Percentiles rank a stretch among this genome's conserved stretches.
Conservation (phyloP, 2,888 invertebrate species). For the Dioctria rufipes region DNA sequence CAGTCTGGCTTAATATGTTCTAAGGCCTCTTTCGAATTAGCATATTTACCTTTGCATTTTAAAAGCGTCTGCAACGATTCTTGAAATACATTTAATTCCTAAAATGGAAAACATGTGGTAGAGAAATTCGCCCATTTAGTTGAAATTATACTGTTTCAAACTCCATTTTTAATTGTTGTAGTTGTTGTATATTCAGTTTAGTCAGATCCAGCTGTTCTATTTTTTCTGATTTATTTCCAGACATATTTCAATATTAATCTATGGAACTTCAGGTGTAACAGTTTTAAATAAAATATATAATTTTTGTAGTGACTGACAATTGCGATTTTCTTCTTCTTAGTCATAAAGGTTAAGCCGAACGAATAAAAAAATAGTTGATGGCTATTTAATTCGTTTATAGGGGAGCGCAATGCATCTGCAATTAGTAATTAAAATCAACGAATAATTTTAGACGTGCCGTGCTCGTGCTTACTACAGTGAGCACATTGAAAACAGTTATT, state of each 20-base stretch:
- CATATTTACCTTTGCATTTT: slow-evolving; percentile 91
- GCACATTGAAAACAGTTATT: too few species aligned
- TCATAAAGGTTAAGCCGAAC: too few species aligned
- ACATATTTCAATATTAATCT: slow-evolving; percentile 53
- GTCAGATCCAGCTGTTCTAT: slow-evolving; percentile 86
- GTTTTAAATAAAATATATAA: too few species aligned
- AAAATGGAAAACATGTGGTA: slow-evolving; percentile 63
- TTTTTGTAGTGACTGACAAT: too few species aligned
- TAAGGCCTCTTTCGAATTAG: slow-evolving; percentile 87
- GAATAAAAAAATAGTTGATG: too few species aligned
- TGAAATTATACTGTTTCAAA: slow-evolving; percentile 80
- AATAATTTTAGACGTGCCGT: too few species aligned
- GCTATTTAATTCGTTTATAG: too few species aligned
- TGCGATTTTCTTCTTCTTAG: too few species aligned
- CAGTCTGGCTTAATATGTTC: slow-evolving; percentile 84
- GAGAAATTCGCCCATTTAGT: slow-evolving; percentile 11
- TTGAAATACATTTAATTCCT: slow-evolving; percentile 91
- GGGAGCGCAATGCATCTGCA: too few species aligned
- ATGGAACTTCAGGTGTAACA: too few species aligned
- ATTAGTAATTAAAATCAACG: too few species aligned
- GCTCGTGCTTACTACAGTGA: too few species aligned
- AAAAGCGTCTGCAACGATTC: slow-evolving; percentile 92
- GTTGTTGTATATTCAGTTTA: slow-evolving; percentile 84
- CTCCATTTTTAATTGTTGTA: slow-evolving; percentile 88
- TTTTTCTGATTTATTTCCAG: slow-evolving; percentile 75